Base-by-base conservation (phyloP, 2,888 invertebrate species). In the Lasioglossum calceatum region DNA sequence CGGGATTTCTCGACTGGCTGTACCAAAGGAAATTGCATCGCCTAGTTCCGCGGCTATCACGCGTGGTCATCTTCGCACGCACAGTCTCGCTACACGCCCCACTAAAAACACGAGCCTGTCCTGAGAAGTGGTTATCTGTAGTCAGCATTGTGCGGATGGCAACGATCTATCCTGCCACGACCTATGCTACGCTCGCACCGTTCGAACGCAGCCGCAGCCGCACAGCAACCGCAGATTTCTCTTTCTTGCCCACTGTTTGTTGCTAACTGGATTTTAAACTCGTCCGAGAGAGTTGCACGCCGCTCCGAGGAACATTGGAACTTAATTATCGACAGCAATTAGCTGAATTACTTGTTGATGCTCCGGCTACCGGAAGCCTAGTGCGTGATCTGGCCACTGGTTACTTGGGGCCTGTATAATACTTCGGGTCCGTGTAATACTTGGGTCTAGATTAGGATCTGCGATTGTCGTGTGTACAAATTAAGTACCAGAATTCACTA, bases 41-140 rank as follows among this genome's bases (percentile, higher is more conserved):
- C 86, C 85, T 87, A 89, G 85, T 82, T 84, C 88, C 86, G 89
- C 84, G 88, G 87, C 85, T 79, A 78, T 81, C 80, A 72, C 39
- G 70, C 39, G 36, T 77, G 75, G 75, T 79, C 86, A 84, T 88
- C 82, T 72, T 78, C 76, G 64, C 76, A 76, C 78, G 81, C 50
- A 72, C 72, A 44, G 70, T n/a, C 73, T 70, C n/a, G 36, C 39
- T 39, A 39, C 67, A 32, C 36, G 67, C 67, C 39, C 75, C 77
- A 71, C 84, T 71, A 80, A 86, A 74, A 84, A 79, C 50, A 70
- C 79, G 58, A 82, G 64, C 47, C 76, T 61, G 75, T 78, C 73
- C 73, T 64, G 27, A 73, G 79, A 81, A 72, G 64, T 54, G 61
- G 47, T 77, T 74, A 77, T 64, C 80, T 77, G 76, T 88, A 81